Base-by-base conservation (phyloP, 2,888 invertebrate species). In the Opisthograptis luteolata region DNA sequence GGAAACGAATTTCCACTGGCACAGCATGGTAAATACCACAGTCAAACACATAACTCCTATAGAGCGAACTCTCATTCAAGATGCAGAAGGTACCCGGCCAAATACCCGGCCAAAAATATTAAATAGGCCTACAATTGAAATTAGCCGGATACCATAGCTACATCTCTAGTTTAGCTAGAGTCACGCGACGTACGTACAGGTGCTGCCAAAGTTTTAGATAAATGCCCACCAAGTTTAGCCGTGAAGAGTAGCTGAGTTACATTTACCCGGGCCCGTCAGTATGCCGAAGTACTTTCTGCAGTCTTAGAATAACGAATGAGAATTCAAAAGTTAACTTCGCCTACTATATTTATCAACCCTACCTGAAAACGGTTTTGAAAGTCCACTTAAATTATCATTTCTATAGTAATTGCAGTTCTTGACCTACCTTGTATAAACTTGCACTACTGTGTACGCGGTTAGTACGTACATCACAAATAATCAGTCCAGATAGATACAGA, bases 161-260 rank as follows among this genome's bases (percentile, higher is more conserved):
- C 43, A 12, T 39, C 34, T 40, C 62, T 64, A 61, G 48, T 56
- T 52, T 62, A 58, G 62, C 53, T 62, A 58, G 62, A 74, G 75
- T 75, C 73, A 71, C 72, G 70, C 70, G 68, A 73, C 64, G 71
- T 70, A 72, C 76, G 71, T 73, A 72, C 76, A 78, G 76, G 76
- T 79, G 72, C 73, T 72, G 75, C 70, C 66, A 66, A 85, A 85
- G 81, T 84, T 87, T 84, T 70, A 82, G 83, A 86, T 83, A 79
- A 82, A 86, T 84, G 81, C 73, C 76, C 79, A 68, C 68, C 57
- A 76, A 84, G 78, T 81, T 83, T 68, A 70, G 70, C 70, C 68
- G 64, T 64, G 72, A 74, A 70, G 76, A 81, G 76, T 81, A 76
- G 60, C 62, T 58, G 68, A 77, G 75, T 81, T 76, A 74, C 74